Base-by-base conservation (phyloP, 2,113 vertebrate species). In the Cebidichthys violaceus region DNA sequence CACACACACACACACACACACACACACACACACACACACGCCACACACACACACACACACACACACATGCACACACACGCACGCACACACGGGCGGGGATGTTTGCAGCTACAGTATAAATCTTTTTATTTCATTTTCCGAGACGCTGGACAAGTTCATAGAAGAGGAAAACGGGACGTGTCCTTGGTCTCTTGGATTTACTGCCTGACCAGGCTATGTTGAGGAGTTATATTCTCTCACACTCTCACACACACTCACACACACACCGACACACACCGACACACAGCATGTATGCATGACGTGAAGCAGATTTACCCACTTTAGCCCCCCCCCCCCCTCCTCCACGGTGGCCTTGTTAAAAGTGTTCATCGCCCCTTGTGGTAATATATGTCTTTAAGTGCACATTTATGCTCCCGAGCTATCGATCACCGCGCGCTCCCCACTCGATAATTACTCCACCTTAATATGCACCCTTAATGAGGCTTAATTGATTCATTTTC, bases 61-160 rank as follows among this genome's bases (percentile, higher is more conserved):
- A 37, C 71, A 18, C 65, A 73, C 54, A 61, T n/a, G n/a, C n/a
- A n/a, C n/a, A n/a, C 65, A 81, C 74, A 62, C 24, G 24, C 68
- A 45, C n/a, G n/a, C n/a, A 24, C 29, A 70, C 45, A 35, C 17
- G 50, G 9, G 31, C 35, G 8, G 84, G 75, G 75, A 82, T 90
- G 89, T 91, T 94, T 90, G 86, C 80, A 85, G 86, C 87, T 24
- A 70, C 81, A 88, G 88, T 93, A 95, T 96, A 95, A 95, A 95
- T 95, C 92, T 93, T 94, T 94, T 93, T 87, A 93, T 92, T 95
- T 95, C 91, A 94, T 95, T 94, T 95, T 95, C 92, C 86, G 74
- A 95, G 93, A 94, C 92, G 90, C 89, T 92, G 90, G 93, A 93
- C 94, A 92, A 94, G 93, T 92, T 93, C 93, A 93, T 92, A 89